phyloP scores from a whole-genome alignment of 2,113 vertebrate genomes.

The Rhinoptilus africanus region DNA sequence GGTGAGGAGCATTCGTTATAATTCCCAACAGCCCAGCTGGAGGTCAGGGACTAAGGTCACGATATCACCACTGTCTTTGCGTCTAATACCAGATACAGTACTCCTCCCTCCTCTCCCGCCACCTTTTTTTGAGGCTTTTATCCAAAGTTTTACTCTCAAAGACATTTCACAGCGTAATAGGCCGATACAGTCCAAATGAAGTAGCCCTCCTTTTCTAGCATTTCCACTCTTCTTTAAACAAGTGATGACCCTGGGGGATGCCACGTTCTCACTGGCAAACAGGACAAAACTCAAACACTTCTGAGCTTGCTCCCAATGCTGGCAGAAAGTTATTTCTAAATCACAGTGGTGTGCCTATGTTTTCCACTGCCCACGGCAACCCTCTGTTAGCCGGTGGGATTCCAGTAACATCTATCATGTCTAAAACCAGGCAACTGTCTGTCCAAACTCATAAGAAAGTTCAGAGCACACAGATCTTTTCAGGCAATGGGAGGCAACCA shows the following conservation, averaged over 20 bases:
- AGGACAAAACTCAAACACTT: not conserved
- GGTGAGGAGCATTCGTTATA: not conserved
- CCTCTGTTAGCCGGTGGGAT: not conserved
- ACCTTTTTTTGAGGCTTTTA: not conserved
- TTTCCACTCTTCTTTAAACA: not conserved
- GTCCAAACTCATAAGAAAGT: not conserved
- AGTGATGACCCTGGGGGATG: not conserved
- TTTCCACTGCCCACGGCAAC: not conserved
- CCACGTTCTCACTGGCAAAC: not conserved
- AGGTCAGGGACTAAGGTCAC: not conserved
- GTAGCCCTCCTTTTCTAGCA: not conserved
- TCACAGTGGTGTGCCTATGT: not conserved
- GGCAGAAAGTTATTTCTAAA: not conserved
- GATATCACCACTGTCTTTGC: not conserved
- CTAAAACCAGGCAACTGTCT: not conserved
- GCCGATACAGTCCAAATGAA: not conserved
- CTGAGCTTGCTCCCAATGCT: not conserved
- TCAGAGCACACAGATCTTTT: not conserved
- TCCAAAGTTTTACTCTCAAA: constrained; percentile 4
- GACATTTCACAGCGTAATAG: not conserved
- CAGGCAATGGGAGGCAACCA: not conserved
- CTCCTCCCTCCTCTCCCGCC: not conserved
- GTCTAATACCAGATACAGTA: not conserved
- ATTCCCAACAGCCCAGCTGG: not conserved
- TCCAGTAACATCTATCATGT: not conserved